Conservation (phyloP, 2,797 vertebrate genomes). For the Lagothrix lagotricha region DNA sequence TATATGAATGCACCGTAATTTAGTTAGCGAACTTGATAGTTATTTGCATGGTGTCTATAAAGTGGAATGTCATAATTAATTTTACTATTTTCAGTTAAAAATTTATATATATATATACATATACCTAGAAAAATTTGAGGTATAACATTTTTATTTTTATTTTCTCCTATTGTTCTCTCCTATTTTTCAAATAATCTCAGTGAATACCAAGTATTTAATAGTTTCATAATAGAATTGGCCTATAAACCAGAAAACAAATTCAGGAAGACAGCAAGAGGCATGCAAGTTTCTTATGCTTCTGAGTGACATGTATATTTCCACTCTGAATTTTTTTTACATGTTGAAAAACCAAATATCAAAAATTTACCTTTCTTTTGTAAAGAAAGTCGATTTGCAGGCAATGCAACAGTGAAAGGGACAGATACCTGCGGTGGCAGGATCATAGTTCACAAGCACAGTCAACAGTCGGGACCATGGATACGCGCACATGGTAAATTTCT, state of each 20-base stretch:
- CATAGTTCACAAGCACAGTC: background rate
- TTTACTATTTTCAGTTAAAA: background rate
- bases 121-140: too few species aligned
- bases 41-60: background rate
- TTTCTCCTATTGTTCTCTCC: background rate
- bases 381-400: background rate
- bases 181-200: background rate
- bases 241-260: background rate
- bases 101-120: background rate
- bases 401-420: background rate
- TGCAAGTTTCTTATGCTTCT: background rate
- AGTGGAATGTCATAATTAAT: background rate
- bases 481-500: background rate
- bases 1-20: background rate
- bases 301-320: background rate
- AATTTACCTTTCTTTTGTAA: background rate
- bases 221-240: background rate
- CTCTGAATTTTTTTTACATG: background rate
- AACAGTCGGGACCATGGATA: background rate
- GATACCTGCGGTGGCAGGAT: background rate
- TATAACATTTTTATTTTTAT: background rate
- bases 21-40: background rate
- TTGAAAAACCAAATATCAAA: background rate
- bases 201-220: background rate
- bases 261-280: background rate